A percentile compares a stretch with the other conserved stretches of the same genome.
Conservation (phyloP, 1,140 invertebrate genomes). For the Olivierus martensii region DNA sequence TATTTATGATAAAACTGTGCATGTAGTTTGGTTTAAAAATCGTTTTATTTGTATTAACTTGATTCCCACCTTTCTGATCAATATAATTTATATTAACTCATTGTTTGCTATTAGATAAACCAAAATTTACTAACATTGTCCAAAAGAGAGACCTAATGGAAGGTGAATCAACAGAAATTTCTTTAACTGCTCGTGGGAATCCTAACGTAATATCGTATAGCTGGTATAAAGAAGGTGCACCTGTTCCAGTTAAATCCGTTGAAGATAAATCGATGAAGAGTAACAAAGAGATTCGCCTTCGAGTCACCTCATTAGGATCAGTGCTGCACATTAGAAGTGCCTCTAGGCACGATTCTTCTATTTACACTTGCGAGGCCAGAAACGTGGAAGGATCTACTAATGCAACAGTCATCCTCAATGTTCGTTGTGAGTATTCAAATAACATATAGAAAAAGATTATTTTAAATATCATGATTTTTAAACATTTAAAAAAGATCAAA, state of each 20-base stretch:
- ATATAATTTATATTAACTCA: no score
- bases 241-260: not conserved
- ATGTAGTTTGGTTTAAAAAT: no score
- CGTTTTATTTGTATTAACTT: no score
- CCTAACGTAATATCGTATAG: slow-evolving; percentile 62
- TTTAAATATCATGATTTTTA: no score
- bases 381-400: slow-evolving; percentile 38
- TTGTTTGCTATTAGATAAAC: no score
- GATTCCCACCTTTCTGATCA: no score
- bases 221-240: slow-evolving; percentile 45
- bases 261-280: no score
- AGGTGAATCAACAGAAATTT: slow-evolving; percentile 65
- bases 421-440: slow-evolving; percentile 20
- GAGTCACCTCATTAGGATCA: slow-evolving; percentile 44
- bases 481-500: no score
- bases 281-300: not conserved
- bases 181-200: slow-evolving; percentile 67
- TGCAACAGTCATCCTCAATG: slow-evolving; percentile 15
- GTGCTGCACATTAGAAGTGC: slow-evolving; percentile 34
- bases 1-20: no score
- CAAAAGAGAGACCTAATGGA: slow-evolving; percentile 32
- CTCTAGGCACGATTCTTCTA: slow-evolving; percentile 67
- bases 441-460: no score
- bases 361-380: slow-evolving; percentile 76
- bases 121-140: no score